Evolutionary conservation across 2,888 invertebrate genomes (phyloP), one percentile per base, ranked within the genome.

Genomic region (Dasysyrphus albostriatus): DNA sequence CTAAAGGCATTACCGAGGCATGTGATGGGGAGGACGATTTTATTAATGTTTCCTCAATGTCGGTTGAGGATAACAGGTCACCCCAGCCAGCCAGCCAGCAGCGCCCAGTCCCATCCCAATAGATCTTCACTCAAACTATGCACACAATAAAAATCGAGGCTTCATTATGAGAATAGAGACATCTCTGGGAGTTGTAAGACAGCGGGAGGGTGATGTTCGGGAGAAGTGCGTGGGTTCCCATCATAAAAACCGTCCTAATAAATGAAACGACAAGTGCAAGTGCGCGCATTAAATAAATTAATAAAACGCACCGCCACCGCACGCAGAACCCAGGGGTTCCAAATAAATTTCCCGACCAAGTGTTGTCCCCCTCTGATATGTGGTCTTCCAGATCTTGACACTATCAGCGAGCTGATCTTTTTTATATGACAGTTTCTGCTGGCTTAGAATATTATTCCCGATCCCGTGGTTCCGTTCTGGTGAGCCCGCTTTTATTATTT

Each of bases 261-360:
- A 78, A 83, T 80, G 72, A 58, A 67, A 76, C 59, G 78, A 87
- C 87, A 87, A 87, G 87, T 87, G 87, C 87, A 83, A 87, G 87
- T 87, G 87, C 87, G 83, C 83, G 87, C 87, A 87, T 87, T 87
- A 83, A 79, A 87, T 87, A 83, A 87, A 87, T 87, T 83, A 87
- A 87, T 87, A 82, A 87, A 74, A 83, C 77, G 37, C 54, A 19
- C 24, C 59, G 34, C 37, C 10, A 34, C 58, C 10, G 58, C 58
- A 39, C 61, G 34, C 59, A 61, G 10, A 56, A 14, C 77, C 47
- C 56, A 29, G 58, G 81, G 77, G 54, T 59, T 63, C 67, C 59
- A 54, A 76, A 84, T 70, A 83, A 83, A 76, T 73, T 65, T 70
- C 73, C 10, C 37, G 56, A 56, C 19, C 8, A 67, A 29, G 24